Conservation (phyloP, 2,113 vertebrate species). For the Trichomycterus rosablanca region DNA sequence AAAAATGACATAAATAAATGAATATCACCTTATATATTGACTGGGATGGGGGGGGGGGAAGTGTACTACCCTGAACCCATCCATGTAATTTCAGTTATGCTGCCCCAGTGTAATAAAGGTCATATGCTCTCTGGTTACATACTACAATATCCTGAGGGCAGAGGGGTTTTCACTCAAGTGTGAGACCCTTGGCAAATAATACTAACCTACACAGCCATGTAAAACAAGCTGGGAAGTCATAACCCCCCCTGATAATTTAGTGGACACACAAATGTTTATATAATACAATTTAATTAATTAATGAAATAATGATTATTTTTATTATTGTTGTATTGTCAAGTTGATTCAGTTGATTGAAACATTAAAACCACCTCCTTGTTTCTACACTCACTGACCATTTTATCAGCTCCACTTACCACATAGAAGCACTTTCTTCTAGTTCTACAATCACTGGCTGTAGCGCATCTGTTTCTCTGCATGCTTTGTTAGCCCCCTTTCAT, state of each 20-base stretch:
- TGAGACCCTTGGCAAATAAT: slow-evolving; percentile 9
- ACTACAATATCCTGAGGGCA: slow-evolving; percentile 36
- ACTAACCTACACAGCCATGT: slow-evolving; percentile 22
- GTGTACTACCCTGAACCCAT: not conserved
- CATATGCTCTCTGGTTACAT: slow-evolving; percentile 24
- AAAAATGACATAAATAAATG: too few relatives aligned
- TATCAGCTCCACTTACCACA: too few relatives aligned
- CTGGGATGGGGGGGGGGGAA: not conserved
- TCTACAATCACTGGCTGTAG: too few relatives aligned
- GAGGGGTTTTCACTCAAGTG: slow-evolving; percentile 21
- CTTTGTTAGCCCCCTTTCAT: too few relatives aligned
- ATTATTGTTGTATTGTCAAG: too few relatives aligned
- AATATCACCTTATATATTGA: not conserved
- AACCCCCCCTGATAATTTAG: not conserved
- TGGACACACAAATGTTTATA: not conserved
- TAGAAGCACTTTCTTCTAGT: too few relatives aligned
- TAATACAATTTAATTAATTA: not conserved
- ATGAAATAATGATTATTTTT: not conserved
- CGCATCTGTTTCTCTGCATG: too few relatives aligned
- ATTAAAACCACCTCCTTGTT: too few relatives aligned
- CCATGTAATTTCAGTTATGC: slow-evolving; percentile 34
- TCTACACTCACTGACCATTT: too few relatives aligned
- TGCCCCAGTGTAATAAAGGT: slow-evolving; percentile 35
- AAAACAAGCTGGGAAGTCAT: slow-evolving; percentile 19
- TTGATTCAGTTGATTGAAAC: too few relatives aligned